Base-by-base conservation (phyloP, 2,113 vertebrate genomes). In the Laticauda colubrina region DNA sequence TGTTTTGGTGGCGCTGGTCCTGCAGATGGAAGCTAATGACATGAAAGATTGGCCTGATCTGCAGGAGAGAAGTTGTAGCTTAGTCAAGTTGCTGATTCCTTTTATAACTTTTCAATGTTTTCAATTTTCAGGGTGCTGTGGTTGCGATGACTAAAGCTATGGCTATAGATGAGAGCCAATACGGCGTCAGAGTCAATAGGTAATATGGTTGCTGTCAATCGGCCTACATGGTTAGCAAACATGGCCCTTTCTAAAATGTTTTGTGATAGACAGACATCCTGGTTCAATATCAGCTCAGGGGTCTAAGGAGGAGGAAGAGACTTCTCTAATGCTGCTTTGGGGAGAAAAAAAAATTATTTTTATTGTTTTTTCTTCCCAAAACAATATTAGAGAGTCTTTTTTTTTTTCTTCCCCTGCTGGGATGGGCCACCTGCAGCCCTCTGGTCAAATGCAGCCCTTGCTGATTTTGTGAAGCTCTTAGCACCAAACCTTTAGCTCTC, bases 111-210 rank as follows among this genome's bases (percentile, higher is more conserved):
- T 12, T 88, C 57, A 11, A 26, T 75, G n/a, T 10, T 5, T 90
- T 43, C 24, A 14, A 34, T 85, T 75, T 45, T 7, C 89, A 98
- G 98, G 98, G 98, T 89, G 98, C 98, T 45, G 97, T 98, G 1
- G 95, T 97, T 3, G 97, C 98, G 86, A 98, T 98, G 98, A 98
- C 98, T 11, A 98, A 98, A 97, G 98, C 98, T 0, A 97, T 98
- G 98, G 98, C 98, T 91, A 96, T 98, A 86, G 98, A 98, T 92
- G 98, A 98, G 95, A 98, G 98, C 93, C 96, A 93, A 9, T 92
- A 98, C 88, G 96, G 97, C 0, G 98, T 98, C 59, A 93, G 98
- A 85, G 98, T 98, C 2, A 98, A 98, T 97, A 98, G 98, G 98
- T 98, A 96, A 98, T 14, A 8, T 26, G n/a, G 7, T 55, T 61